Evolutionary conservation across 2,113 vertebrate genomes (phyloP).

Genomic region (Mionectes macconnelli): DNA sequence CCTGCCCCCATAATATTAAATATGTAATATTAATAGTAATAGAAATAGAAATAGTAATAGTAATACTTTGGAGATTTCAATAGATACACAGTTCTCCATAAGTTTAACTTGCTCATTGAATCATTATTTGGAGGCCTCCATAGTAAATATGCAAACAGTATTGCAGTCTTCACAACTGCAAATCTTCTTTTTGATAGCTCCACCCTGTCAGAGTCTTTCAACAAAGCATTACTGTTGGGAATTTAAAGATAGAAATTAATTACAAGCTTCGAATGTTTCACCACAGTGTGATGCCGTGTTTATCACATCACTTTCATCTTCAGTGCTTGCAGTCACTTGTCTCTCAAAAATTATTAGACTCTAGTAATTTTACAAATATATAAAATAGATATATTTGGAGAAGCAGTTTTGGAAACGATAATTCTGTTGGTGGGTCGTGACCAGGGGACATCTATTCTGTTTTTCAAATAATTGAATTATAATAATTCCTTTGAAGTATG

Average conservation of each 20-base stretch:
- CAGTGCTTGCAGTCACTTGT: conserved; percentile 71
- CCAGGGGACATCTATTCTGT: conserved; percentile 47
- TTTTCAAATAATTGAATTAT: conserved; percentile 44
- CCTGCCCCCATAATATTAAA: not conserved
- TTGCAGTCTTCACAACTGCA: conserved; percentile 52
- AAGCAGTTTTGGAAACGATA: conserved; percentile 58
- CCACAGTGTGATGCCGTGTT: conserved; percentile 65
- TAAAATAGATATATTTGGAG: not conserved
- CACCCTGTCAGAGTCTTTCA: conserved; percentile 66
- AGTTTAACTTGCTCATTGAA: conserved; percentile 2
- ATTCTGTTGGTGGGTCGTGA: conserved; percentile 18
- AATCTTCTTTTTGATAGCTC: conserved; percentile 58
- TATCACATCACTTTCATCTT: conserved; percentile 75
- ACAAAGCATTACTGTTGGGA: conserved; percentile 74
- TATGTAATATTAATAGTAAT: no score
- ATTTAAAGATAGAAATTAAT: conserved; percentile 85
- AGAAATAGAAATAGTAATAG: no score
- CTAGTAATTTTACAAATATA: conserved; percentile 70
- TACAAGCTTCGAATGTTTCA: conserved; percentile 81
- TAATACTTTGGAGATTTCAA: not conserved
- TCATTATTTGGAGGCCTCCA: conserved; percentile 9
- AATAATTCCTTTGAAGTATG: not conserved
- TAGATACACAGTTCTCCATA: not conserved
- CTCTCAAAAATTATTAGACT: conserved; percentile 73
- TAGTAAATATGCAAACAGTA: conserved; percentile 48